phyloP scores from a whole-genome alignment of 2,888 invertebrate species.

The Cotesia congregata region DNA sequence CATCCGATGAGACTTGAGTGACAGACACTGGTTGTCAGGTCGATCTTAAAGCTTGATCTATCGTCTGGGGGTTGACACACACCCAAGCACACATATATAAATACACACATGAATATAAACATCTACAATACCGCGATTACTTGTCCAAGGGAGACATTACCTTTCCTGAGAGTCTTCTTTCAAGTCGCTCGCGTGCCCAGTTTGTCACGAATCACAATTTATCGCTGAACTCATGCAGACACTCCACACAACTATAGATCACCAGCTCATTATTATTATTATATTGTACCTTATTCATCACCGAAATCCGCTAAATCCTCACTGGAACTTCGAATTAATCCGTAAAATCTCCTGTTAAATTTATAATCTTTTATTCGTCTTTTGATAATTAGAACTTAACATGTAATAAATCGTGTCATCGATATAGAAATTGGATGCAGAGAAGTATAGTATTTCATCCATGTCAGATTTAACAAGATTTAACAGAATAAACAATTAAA shows the following conservation, averaged over 20 bases:
- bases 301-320: too few species aligned
- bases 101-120: not conserved
- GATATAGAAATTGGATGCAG: too few species aligned
- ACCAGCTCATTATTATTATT: not conserved
- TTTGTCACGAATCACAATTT: constrained; percentile 61
- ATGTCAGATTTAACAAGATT: too few species aligned
- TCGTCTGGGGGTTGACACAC: constrained; percentile 36
- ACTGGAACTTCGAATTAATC: too few species aligned
- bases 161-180: constrained; percentile 34
- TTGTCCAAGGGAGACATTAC: constrained; percentile 37
- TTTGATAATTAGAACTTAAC: too few species aligned
- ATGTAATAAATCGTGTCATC: too few species aligned
- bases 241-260: not conserved
- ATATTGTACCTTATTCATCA: not conserved
- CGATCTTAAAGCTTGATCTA: constrained; percentile 52
- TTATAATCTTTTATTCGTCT: too few species aligned
- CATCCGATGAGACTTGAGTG: constrained; percentile 42
- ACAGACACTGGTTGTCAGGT: constrained; percentile 34
- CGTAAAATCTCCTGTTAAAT: too few species aligned
- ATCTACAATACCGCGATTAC: not conserved
- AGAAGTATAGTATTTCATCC: too few species aligned
- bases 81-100: not conserved
- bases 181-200: constrained; percentile 53
- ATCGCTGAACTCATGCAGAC: constrained; percentile 45
- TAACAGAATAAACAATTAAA: too few species aligned